phyloP scores from a whole-genome alignment of 2,888 invertebrate species.

The Steromphala cineraria region DNA sequence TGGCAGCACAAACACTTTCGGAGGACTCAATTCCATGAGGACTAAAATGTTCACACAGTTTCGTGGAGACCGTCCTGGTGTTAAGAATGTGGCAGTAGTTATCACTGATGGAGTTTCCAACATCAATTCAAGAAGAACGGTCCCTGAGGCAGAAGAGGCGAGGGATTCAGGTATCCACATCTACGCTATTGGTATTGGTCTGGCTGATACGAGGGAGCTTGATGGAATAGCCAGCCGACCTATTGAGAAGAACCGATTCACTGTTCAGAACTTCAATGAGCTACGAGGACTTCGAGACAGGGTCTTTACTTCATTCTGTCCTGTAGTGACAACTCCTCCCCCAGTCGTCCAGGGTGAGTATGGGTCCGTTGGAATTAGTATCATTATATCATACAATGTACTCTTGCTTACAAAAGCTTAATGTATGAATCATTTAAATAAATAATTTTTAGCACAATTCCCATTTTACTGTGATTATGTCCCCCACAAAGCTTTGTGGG shows the following conservation, averaged over 20 bases:
- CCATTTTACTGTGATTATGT: no score
- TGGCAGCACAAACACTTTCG: conserved; percentile 67
- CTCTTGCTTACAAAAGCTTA: no score
- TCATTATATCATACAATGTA: no score
- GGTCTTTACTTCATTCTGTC: conserved; percentile 42
- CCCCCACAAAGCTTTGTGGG: no score
- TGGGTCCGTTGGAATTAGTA: no score
- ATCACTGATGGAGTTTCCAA: conserved; percentile 70
- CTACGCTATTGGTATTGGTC: conserved; percentile 56
- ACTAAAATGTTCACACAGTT: conserved; percentile 58
- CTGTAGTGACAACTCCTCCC: conserved; percentile 25
- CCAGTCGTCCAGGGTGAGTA: neutral
- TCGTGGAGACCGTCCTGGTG: conserved; percentile 61
- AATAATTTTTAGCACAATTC: no score
- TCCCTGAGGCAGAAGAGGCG: conserved; percentile 61
- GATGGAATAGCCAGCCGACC: conserved; percentile 51
- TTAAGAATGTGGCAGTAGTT: conserved; percentile 55
- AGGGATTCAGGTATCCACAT: conserved; percentile 47
- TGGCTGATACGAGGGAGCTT: conserved; percentile 49
- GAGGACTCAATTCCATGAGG: conserved; percentile 51
- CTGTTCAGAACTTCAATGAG: conserved; percentile 47
- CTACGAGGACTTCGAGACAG: conserved; percentile 37
- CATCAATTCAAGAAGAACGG: conserved; percentile 60
- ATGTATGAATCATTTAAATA: no score
- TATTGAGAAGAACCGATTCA: conserved; percentile 44